phyloP scores from a whole-genome alignment of 1,140 invertebrate genomes.

The Metaphire vulgaris region DNA sequence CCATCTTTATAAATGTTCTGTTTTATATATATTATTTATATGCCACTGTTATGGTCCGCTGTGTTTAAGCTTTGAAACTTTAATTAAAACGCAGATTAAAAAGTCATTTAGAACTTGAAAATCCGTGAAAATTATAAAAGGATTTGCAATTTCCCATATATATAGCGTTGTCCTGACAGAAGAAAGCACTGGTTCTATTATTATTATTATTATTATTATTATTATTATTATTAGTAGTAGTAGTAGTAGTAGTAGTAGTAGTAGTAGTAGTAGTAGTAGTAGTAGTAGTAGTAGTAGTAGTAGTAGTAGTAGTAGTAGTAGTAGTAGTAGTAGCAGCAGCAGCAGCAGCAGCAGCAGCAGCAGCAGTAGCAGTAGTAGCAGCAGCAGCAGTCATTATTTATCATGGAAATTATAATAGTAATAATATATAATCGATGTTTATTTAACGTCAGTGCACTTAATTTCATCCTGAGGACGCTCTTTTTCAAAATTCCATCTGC shows the following conservation, averaged over 20 bases:
- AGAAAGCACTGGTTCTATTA: neutral
- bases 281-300: conserved; percentile 8
- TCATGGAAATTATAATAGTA: too few species aligned
- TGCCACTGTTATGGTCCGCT: neutral
- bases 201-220: neutral
- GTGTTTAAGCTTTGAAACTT: neutral
- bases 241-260: conserved; percentile 9
- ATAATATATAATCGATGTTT: too few species aligned
- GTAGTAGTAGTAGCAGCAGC: conserved; percentile 5
- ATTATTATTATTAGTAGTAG: neutral
- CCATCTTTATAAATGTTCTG: neutral
- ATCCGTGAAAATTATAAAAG: neutral
- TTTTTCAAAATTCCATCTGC: too few species aligned
- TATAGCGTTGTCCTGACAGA: neutral
- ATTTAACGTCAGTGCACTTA: too few species aligned
- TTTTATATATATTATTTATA: neutral
- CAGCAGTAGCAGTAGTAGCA: conserved; percentile 1
- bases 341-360: neutral
- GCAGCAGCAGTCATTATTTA: neutral
- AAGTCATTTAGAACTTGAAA: neutral
- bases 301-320: conserved; percentile 7
- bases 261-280: conserved; percentile 7
- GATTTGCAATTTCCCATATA: neutral
- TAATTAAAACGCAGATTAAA: neutral
- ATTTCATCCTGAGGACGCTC: too few species aligned